These are phyloP conservation scores for Molossus molossus DNA, from an alignment of 2,797 vertebrate genomes.

Conservation along the genomic window DNA sequence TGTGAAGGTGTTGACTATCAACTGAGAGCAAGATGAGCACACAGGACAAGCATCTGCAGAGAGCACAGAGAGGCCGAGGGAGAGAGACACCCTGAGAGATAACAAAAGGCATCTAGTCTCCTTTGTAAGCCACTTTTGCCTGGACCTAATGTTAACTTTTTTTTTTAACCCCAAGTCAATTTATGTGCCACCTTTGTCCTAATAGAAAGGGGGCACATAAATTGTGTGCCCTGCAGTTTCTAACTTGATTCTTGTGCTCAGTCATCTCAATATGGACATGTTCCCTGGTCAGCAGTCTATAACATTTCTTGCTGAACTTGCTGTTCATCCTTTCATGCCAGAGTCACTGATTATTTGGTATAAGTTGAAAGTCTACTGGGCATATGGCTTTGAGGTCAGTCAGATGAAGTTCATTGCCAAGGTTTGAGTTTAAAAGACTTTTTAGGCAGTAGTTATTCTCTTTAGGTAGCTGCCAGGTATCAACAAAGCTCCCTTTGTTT, in stretches of 20 bases:
- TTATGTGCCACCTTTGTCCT: not conserved
- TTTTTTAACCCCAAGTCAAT: not conserved
- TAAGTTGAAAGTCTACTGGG: not conserved
- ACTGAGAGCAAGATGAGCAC: not conserved
- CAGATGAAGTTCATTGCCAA: conserved; percentile 50
- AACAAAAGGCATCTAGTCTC: not conserved
- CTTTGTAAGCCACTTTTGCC: conserved; percentile 4
- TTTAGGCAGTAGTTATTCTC: conserved; percentile 81
- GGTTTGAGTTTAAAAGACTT: conserved; percentile 66
- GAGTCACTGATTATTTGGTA: not conserved
- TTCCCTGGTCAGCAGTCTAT: not conserved
- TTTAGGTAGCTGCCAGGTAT: conserved; percentile 80
- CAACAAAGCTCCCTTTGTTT: conserved; percentile 88
- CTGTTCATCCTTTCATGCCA: not conserved
- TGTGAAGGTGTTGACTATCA: conserved; percentile 18
- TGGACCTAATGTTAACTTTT: not conserved
- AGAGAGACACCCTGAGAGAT: not conserved
- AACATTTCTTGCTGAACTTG: conserved; percentile 28
- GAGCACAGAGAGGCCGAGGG: not conserved
- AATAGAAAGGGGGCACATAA: not conserved
- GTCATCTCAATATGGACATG: not conserved
- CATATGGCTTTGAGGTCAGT: conserved; percentile 29
- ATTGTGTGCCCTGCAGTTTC: not conserved
- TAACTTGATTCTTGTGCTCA: conserved; percentile 48
- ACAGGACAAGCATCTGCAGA: not conserved